These are phyloP conservation scores for Osmerus mordax DNA, from an alignment of 2,113 vertebrate species.

Conservation along the genomic window DNA sequence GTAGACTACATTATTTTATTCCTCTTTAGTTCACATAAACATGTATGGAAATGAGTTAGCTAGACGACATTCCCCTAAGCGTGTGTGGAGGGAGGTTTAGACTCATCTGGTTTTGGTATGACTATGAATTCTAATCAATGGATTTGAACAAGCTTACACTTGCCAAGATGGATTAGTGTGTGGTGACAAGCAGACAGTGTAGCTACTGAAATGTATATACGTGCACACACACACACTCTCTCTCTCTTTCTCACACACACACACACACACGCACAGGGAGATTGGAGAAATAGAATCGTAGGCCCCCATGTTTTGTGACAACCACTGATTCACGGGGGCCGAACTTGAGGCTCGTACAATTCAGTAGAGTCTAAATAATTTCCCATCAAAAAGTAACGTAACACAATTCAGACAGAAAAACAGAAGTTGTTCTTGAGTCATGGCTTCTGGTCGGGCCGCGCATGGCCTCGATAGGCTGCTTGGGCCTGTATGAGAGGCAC, in stretches of 20 bases:
- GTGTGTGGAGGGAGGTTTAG: slow-evolving; percentile 3
- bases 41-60: not conserved
- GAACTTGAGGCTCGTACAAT: no score
- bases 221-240: slow-evolving; percentile 1
- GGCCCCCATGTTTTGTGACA: no score
- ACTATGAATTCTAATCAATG: slow-evolving; percentile 70
- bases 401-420: no score
- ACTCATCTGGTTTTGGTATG: slow-evolving; percentile 50
- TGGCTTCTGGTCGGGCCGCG: no score
- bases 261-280: slow-evolving; percentile 23
- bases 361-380: no score
- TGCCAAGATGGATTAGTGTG: slow-evolving; percentile 65
- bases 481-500: no score
- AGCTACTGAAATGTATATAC: slow-evolving; percentile 6
- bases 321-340: no score
- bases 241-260: slow-evolving; percentile 17
- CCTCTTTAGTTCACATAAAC: not conserved
- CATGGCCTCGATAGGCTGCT: no score
- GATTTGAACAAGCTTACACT: slow-evolving; percentile 58
- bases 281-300: slow-evolving; percentile 13
- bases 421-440: no score
- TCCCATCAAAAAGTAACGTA: no score
- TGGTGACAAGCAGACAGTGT: slow-evolving; percentile 48
- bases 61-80: not conserved
- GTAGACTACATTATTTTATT: not conserved